Base-by-base conservation (phyloP, 2,888 invertebrate species). In the Lepidonotus clava region DNA sequence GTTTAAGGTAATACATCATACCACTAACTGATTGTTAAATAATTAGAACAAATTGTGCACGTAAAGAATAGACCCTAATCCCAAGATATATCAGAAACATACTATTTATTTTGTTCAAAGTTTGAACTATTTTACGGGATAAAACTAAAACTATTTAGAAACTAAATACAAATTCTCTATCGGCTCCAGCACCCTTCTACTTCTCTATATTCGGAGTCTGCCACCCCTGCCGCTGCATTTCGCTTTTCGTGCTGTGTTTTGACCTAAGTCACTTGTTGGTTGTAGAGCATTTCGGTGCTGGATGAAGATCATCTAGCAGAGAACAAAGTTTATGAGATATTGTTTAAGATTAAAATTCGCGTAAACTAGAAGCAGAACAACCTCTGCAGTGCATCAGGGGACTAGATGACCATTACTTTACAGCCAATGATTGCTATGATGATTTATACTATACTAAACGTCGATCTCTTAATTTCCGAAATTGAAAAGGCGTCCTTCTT, bases 191-290 rank as follows among this genome's bases (percentile, higher is more conserved):
- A 24, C 66, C 32, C 66, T 32, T 66, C 66, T 24, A 28, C 66
- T 66, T 14, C 66, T 66, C 32, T 28, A n/a, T n/a, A n/a, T n/a
- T n/a, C n/a, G n/a, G n/a, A n/a, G n/a, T 66, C 66, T 66, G 66
- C 66, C 18, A 14, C 66, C n/a, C n/a, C 66, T 32, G 24, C 4
- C 66, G 4, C 28, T 6, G 32, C 66, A 32, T 66, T 66, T 66
- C 66, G 66, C 66, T 66, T 66, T 66, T 66, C 66, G 66, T 66
- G 66, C 66, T 32, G 32, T 66, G 66, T 66, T 8, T 66, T 66
- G n/a, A 32, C n/a, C 66, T 66, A 28, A 66, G 66, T 66, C 4
- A 66, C n/a, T 56, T 66, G 66, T 66, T 14, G n/a, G 32, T 66
- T 14, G 5, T 24, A 11, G 14, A 66, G 28, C 66, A 28, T 66